Evolutionary conservation across 1,140 invertebrate species (phyloP).

Genomic region (Brachionus rubens): DNA sequence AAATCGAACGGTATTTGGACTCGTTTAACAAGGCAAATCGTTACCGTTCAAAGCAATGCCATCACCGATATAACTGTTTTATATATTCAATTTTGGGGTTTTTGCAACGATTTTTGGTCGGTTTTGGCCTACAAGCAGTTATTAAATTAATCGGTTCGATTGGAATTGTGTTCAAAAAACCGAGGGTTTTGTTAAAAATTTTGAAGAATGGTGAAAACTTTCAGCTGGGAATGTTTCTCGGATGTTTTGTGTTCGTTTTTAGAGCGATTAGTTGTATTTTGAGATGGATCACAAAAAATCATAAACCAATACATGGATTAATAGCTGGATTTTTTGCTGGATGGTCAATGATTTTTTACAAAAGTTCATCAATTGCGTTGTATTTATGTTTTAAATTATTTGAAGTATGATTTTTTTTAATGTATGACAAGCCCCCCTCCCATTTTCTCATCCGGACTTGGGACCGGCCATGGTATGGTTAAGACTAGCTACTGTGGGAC

Average conservation of each 20-base stretch:
- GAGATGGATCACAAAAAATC: slow-evolving; percentile 52
- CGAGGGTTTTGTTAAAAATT: slow-evolving; percentile 49
- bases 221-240: slow-evolving; percentile 54
- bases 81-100: slow-evolving; percentile 48
- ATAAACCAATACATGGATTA: slow-evolving; percentile 52
- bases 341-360: slow-evolving; percentile 57
- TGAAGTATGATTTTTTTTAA: slow-evolving; percentile 53
- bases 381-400: slow-evolving; percentile 55
- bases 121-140: slow-evolving; percentile 52
- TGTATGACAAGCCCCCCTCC: too few relatives aligned
- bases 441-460: too few relatives aligned
- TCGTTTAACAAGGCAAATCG: background rate
- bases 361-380: slow-evolving; percentile 54
- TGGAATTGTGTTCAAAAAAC: slow-evolving; percentile 49
- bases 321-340: slow-evolving; percentile 56
- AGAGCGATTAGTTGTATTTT: slow-evolving; percentile 55
- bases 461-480: too few relatives aligned
- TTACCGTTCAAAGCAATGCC: background rate
- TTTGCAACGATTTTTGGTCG: slow-evolving; percentile 52
- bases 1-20: slow-evolving; percentile 19
- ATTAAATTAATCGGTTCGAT: slow-evolving; percentile 52
- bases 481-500: too few relatives aligned
- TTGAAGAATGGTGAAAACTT: slow-evolving; percentile 51
- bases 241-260: slow-evolving; percentile 52
- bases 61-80: slow-evolving; percentile 39